phyloP scores from a whole-genome alignment of 2,888 invertebrate species.

The Eilema sororculum region DNA sequence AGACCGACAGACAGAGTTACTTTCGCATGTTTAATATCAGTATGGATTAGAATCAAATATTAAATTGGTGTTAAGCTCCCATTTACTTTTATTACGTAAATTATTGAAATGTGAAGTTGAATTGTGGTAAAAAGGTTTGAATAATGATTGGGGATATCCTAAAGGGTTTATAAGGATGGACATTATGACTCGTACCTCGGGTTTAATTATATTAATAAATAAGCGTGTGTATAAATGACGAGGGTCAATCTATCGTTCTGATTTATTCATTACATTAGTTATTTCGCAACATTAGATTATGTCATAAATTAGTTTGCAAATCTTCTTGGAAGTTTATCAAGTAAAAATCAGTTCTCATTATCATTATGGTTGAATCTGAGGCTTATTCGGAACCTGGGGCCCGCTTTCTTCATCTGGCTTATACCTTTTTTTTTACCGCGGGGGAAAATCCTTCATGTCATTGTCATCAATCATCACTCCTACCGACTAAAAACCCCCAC shows the following conservation, averaged over 20 bases:
- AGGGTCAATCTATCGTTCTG: constrained; percentile 8
- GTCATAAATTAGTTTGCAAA: neutral
- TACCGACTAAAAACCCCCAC: no score
- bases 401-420: no score
- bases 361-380: no score
- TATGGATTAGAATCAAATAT: constrained; percentile 44
- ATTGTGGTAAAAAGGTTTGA: constrained; percentile 36
- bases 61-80: constrained; percentile 33
- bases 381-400: no score
- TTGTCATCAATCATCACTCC: no score
- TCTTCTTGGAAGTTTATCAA: neutral
- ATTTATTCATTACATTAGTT: neutral
- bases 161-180: constrained; percentile 20
- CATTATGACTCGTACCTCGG: constrained; percentile 13
- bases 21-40: constrained; percentile 31
- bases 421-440: no score
- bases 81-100: constrained; percentile 32
- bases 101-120: constrained; percentile 25
- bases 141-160: constrained; percentile 19
- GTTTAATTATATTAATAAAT: constrained; percentile 20
- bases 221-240: constrained; percentile 11
- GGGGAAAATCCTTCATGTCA: no score
- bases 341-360: neutral
- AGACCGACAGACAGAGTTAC: constrained; percentile 24
- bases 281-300: neutral